phyloP scores from a whole-genome alignment of 53 echinoderm and acorn worm genomes.

The Temnopleurus reevesii region DNA sequence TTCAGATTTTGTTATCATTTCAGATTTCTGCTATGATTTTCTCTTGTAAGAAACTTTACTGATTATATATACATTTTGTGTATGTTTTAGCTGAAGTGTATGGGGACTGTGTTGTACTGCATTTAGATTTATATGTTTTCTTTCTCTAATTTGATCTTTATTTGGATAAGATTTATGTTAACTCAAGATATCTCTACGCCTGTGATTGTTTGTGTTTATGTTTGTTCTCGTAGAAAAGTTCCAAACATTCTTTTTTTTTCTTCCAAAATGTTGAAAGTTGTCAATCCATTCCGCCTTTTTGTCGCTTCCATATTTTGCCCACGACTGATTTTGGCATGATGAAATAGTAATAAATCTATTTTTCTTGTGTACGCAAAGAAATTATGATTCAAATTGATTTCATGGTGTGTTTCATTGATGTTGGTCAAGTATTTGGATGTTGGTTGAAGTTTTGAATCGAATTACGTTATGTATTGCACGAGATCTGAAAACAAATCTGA shows the following conservation, averaged over 20 bases:
- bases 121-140: background rate
- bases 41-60: too few species aligned
- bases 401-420: background rate
- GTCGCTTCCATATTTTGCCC: conserved; percentile 19
- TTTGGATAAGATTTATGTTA: background rate
- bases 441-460: too few species aligned
- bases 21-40: too few species aligned
- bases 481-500: too few species aligned
- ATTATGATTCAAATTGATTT: background rate
- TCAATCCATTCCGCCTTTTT: background rate
- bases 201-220: background rate
- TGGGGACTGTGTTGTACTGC: too few species aligned
- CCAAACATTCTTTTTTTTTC: background rate
- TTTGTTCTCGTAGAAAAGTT: background rate
- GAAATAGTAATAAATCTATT: conserved; percentile 45
- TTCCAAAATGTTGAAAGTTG: conserved; percentile 6
- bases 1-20: too few species aligned
- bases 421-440: too few species aligned
- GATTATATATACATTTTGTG: too few species aligned
- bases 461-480: too few species aligned
- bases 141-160: background rate
- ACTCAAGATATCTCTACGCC: background rate
- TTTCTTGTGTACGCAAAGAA: conserved; percentile 45
- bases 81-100: too few species aligned
- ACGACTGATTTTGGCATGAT: background rate